A percentile compares a stretch with the other conserved stretches of the same genome.
Conservation (phyloP, 2,888 invertebrate genomes). For the Polydrusus tereticollis region DNA sequence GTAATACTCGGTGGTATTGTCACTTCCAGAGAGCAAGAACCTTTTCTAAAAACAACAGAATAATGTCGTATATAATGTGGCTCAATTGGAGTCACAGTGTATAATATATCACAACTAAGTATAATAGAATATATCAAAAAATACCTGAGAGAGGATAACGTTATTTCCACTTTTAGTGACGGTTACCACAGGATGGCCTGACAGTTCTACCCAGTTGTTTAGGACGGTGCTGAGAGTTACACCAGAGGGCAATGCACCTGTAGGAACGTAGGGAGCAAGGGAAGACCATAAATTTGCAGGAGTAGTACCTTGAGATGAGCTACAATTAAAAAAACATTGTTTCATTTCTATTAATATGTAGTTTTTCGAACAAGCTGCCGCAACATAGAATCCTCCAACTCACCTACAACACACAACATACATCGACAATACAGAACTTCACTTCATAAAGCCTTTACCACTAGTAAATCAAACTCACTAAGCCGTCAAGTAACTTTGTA, state of each 20-base stretch:
- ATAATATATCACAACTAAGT: too few relatives aligned
- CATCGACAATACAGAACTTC: background rate
- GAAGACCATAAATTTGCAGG: constrained; percentile 70
- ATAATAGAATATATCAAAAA: too few relatives aligned
- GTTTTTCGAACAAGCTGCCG: too few relatives aligned
- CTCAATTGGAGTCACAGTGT: too few relatives aligned
- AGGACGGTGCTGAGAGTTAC: constrained; percentile 59
- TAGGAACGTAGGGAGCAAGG: constrained; percentile 52
- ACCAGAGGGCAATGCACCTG: constrained; percentile 26
- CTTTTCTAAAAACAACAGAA: constrained; percentile 54
- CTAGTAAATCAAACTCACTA: constrained; percentile 7
- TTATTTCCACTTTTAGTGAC: constrained; percentile 36
- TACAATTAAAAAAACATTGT: background rate
- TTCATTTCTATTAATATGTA: too few relatives aligned
- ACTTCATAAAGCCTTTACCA: background rate
- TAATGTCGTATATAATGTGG: too few relatives aligned
- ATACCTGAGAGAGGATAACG: constrained; percentile 36
- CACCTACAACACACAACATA: background rate
- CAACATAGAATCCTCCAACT: background rate
- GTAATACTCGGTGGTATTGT: constrained; percentile 62
- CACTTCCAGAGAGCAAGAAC: constrained; percentile 48
- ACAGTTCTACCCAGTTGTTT: constrained; percentile 33
- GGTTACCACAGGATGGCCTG: constrained; percentile 38
- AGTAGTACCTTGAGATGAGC: background rate
- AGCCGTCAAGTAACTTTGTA: constrained; percentile 70